A percentile compares a stretch with the other conserved stretches of the same genome.
Evolutionary conservation across 2,888 invertebrate species (phyloP).

Genomic region (Chirona hameri): DNA sequence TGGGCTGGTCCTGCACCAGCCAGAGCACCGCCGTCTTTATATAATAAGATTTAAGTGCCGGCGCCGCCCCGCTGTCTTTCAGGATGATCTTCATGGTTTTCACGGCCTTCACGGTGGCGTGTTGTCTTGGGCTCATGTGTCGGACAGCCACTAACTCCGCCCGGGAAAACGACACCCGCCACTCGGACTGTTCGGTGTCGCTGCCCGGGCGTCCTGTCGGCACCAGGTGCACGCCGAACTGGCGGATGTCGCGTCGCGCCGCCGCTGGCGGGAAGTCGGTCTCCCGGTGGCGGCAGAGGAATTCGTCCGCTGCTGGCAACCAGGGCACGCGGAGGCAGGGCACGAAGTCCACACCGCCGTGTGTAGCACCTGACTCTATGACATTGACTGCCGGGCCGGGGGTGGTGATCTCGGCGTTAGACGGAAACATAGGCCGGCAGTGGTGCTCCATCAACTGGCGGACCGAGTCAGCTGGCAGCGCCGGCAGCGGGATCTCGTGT

Average conservation of each 20-base stretch:
- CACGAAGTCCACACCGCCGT: not conserved
- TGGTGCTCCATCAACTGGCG: not conserved
- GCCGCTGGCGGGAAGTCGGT: not conserved
- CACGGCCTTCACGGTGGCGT: not conserved
- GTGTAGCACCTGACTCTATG: not conserved
- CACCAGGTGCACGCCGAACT: not conserved
- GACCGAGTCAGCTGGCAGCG: not conserved
- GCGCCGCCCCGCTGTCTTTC: not conserved
- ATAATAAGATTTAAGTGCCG: not conserved
- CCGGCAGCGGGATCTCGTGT: not conserved
- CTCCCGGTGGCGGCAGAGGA: not conserved
- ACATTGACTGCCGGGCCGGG: not conserved
- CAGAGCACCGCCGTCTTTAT: not conserved
- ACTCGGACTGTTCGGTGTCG: not conserved
- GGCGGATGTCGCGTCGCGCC: not conserved
- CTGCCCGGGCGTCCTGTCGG: not conserved
- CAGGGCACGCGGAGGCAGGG: not conserved
- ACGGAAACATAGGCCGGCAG: not conserved
- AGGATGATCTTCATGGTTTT: not conserved
- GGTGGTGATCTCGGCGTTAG: not conserved
- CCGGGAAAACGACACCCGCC: not conserved
- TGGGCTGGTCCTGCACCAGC: not conserved
- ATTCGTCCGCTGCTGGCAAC: not conserved
- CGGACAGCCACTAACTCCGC: not conserved
- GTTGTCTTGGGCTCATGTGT: not conserved